Evolutionary conservation across 2,888 invertebrate species (phyloP).

Genomic region (Lepidocyrtinus sp.): DNA sequence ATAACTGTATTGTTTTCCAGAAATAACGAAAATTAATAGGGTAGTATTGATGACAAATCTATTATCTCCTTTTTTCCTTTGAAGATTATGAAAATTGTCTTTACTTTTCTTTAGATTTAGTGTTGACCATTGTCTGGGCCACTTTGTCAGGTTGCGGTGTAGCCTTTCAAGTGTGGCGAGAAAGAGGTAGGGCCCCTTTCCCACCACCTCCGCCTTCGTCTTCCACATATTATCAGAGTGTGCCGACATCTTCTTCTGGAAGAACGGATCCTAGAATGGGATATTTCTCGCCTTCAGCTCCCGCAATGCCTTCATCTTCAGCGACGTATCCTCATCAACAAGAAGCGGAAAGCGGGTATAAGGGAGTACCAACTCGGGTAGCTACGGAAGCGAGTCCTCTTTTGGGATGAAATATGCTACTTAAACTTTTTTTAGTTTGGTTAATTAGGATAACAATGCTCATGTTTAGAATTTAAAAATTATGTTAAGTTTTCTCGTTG

Average conservation of each 20-base stretch:
- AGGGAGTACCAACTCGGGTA: background rate
- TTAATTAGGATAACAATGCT: too few relatives aligned
- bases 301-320: constrained; percentile 4
- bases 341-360: background rate
- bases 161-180: constrained; percentile 76
- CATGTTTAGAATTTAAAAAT: too few relatives aligned
- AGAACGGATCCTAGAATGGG: background rate
- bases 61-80: background rate
- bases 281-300: background rate
- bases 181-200: constrained; percentile 78
- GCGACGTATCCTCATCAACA: background rate
- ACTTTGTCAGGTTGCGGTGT: constrained; percentile 75
- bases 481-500: too few relatives aligned
- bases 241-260: background rate
- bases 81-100: constrained; percentile 22
- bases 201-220: constrained; percentile 72
- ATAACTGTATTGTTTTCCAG: constrained; percentile 4
- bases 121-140: constrained; percentile 76
- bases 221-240: constrained; percentile 12
- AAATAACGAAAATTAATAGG: background rate
- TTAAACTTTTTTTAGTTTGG: too few relatives aligned
- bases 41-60: constrained; percentile 16
- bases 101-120: constrained; percentile 75
- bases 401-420: too few relatives aligned
- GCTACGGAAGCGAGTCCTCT: constrained; percentile 37